These are phyloP conservation scores for Hypothenemus hampei DNA, from an alignment of 1,140 invertebrate species.

Conservation along the genomic window DNA sequence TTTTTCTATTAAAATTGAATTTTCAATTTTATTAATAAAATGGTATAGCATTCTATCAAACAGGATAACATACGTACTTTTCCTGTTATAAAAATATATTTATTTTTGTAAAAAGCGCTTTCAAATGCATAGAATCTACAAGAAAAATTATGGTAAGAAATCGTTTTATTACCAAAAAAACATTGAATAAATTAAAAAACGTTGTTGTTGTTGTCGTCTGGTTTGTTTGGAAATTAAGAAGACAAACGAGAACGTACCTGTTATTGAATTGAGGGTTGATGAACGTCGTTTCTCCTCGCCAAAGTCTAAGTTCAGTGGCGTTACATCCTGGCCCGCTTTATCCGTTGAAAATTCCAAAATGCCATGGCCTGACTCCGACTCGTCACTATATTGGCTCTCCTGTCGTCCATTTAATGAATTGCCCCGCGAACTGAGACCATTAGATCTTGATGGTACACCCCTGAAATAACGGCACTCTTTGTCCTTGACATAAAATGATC, in stretches of 20 bases:
- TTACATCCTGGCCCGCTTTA: conserved; percentile 83
- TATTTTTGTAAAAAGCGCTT: no score
- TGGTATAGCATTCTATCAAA: no score
- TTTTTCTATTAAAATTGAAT: no score
- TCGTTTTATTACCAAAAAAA: no score
- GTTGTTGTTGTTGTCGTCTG: no score
- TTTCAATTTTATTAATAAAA: no score
- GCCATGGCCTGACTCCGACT: conserved; percentile 54
- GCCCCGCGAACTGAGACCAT: conserved; percentile 41
- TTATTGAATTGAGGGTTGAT: conserved; percentile 68
- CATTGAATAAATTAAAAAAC: no score
- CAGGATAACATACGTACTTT: no score
- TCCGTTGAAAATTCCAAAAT: conserved; percentile 83
- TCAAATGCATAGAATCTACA: no score
- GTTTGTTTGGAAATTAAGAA: no score
- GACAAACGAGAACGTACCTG: conserved; percentile 50
- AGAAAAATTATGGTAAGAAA: no score
- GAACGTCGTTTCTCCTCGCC: conserved; percentile 61
- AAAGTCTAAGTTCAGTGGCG: conserved; percentile 79
- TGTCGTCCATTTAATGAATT: conserved; percentile 43
- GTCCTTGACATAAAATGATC: conserved; percentile 39
- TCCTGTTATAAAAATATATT: no score
- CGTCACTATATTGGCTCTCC: conserved; percentile 44
- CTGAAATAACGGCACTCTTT: conserved; percentile 43
- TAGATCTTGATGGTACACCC: conserved; percentile 38